Conservation (phyloP, 2,113 vertebrate species). For the Sylvietta virens region DNA sequence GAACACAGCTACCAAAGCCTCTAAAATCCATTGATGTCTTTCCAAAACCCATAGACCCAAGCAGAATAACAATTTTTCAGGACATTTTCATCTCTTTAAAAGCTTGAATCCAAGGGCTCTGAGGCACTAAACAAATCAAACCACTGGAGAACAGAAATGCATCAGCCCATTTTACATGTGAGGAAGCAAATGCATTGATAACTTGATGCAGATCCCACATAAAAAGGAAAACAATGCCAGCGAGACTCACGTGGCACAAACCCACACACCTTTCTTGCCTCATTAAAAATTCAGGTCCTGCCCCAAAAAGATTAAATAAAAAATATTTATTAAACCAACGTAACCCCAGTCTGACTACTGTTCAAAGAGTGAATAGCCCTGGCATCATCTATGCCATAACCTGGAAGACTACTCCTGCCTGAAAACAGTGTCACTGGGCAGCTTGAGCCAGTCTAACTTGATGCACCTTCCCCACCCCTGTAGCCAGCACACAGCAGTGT, state of each 20-base stretch:
- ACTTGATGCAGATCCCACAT: background rate
- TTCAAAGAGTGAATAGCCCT: background rate
- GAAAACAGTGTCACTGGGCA: background rate
- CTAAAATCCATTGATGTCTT: background rate
- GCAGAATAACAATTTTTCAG: background rate
- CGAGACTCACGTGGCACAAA: background rate
- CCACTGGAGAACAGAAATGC: background rate
- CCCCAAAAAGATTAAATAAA: background rate
- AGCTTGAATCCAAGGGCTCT: background rate
- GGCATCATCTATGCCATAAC: background rate
- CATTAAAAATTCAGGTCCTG: background rate
- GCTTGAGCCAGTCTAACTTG: background rate
- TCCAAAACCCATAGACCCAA: background rate
- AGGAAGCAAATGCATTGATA: background rate
- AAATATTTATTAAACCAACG: background rate
- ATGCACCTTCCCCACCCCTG: background rate
- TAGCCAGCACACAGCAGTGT: background rate
- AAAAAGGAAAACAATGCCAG: background rate
- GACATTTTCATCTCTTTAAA: background rate
- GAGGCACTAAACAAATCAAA: background rate
- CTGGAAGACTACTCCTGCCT: background rate
- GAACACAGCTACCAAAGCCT: background rate
- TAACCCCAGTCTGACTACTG: background rate
- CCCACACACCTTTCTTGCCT: background rate
- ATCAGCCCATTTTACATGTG: background rate